Base-by-base conservation (phyloP, 2,888 invertebrate species). In the Lycia hirtaria region DNA sequence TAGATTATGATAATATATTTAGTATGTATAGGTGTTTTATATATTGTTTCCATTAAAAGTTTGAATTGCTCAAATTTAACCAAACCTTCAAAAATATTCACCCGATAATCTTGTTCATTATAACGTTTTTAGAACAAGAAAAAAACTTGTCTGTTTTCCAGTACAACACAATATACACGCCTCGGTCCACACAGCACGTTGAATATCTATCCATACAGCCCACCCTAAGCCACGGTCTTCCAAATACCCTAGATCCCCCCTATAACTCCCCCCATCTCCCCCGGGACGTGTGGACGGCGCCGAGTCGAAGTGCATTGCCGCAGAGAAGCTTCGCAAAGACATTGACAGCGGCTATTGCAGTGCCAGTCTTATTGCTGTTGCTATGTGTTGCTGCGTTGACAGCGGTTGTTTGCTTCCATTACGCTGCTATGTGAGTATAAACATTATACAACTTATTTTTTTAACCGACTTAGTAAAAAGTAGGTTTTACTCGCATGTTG, bases 331-430 rank as follows among this genome's bases (percentile, higher is more conserved):
- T 96, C 70, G 92, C 93, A 7, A 92, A 93, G 56, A 96, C 96
- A 75, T 88, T 96, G 65, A 92, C 94, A 0, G 93, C 95, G 2
- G 95, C 96, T 0, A 93, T 96, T 55, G 93, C 96, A 9, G 93
- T 95, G 10, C 96, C 97, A 0, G 88, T 95, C 63, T 80, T 95
- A 51, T 87, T 96, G 38, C 90, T 97, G 75, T 82, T 96, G 38
- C 76, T 96, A 14, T 84, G 96, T 1, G 92, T 95, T 1, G 92
- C 95, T 2, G 89, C 95, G 5, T 80, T 97, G 1, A 95, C 96
- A 0, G 93, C 95, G 1, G 94, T 96, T 0, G 87, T 97, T 9
- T 97, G 96, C 80, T 94, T 96, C 66, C 94, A 96, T 67, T 95
- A 96, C 72, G 95, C 95, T 64, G 94, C 95, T 76, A 92, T 95